Base-by-base conservation (phyloP, 2,797 vertebrate species). In the Leucoraja ocellata region DNA sequence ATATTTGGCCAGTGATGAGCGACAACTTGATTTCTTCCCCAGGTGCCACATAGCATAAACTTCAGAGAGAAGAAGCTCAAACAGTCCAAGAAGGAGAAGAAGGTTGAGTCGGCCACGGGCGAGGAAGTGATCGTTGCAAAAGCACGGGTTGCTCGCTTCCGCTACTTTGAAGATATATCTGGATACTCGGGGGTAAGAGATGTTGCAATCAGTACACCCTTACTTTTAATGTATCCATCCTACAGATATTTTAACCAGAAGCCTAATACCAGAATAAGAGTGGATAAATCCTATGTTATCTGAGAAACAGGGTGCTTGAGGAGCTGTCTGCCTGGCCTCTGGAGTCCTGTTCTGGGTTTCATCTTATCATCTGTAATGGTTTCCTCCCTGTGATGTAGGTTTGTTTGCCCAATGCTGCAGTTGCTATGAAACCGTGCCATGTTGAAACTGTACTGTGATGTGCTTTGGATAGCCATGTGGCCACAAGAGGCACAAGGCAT, bases 11-110 rank as follows among this genome's bases (percentile, higher is more conserved):
- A 6, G 28, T 65, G 18, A 88, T 18, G 13, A 21, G 14, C 7
- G 0, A 32, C 36, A 8, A 32, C 13, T 68, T 36, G n/a, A 68
- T 36, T 0, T 93, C 5, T 83, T 25, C 21, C 1, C 4, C 95
- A 99, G 98, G 97, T 98, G 58, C 98, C 98, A 0, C 98, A 99
- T 95, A 98, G 97, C 94, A 98, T 99, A 32, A 98, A 98, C 95
- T 98, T 97, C 95, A 97, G 98, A 25, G 98, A 99, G 94, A 98
- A 98, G 95, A 98, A 97, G 93, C 94, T 96, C 0, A 98, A 97
- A 94, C 95, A 95, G 0, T 96, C 97, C 0, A 98, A 97, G 95
- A 98, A 98, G 94, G 97, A 97, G 68, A 97, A 97, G 94, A 98
- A 98, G 94, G 73, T 95, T 0, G 98, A 98, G 68, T 95, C 96